Evolutionary conservation across 2,888 invertebrate species (phyloP).

Genomic region (Euclidia mi): DNA sequence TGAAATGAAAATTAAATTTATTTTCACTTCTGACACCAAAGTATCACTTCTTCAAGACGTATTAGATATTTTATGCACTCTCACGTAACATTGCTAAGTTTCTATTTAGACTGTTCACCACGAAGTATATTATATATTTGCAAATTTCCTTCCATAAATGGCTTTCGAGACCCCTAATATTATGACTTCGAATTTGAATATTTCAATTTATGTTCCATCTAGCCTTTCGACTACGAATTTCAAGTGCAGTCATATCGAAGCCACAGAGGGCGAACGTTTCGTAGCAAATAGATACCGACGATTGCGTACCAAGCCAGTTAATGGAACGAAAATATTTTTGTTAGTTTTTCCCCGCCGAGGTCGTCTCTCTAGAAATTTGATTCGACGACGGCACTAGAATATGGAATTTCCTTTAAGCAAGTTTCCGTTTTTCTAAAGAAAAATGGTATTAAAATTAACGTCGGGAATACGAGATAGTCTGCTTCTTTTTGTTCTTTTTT

Average conservation of each 20-base stretch:
- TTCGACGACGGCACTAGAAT: conserved; percentile 76
- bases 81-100: no score
- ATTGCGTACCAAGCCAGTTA: conserved; percentile 53
- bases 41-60: no score
- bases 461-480: conserved; percentile 47
- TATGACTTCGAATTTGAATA: conserved; percentile 20
- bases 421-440: conserved; percentile 62
- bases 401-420: conserved; percentile 74
- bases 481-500: conserved; percentile 29
- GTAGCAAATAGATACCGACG: conserved; percentile 44
- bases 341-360: conserved; percentile 67
- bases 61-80: no score
- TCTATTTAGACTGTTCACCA: no score
- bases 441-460: conserved; percentile 72
- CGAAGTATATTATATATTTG: neutral
- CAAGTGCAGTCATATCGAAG: conserved; percentile 38
- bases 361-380: conserved; percentile 76
- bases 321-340: conserved; percentile 84
- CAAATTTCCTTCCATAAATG: neutral
- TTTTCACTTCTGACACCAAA: no score
- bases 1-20: no score
- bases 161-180: neutral
- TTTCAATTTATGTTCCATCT: conserved; percentile 27
- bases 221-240: conserved; percentile 23
- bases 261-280: conserved; percentile 37